These are phyloP conservation scores for Pheosia gnoma DNA, from an alignment of 2,888 invertebrate genomes.

Conservation along the genomic window DNA sequence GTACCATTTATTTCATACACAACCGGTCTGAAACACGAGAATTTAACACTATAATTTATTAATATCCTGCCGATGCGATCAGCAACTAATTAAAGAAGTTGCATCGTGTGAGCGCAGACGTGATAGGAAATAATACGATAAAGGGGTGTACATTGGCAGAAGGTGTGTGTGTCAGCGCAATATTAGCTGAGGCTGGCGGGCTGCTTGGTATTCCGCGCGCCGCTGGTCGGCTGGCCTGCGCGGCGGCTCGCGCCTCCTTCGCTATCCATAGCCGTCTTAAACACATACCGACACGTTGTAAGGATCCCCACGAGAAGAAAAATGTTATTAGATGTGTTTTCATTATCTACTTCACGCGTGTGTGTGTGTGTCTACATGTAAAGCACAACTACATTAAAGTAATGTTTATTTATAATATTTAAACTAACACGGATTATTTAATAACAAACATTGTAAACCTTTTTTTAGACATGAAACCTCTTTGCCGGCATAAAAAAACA, in stretches of 20 bases:
- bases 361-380: neutral
- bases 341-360: slow-evolving; percentile 1
- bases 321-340: slow-evolving; percentile 7
- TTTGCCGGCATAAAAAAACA: no score
- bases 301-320: slow-evolving; percentile 26
- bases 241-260: slow-evolving; percentile 49
- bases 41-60: no score
- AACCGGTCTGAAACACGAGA: no score
- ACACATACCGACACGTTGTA: slow-evolving; percentile 30
- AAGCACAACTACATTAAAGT: no score
- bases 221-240: slow-evolving; percentile 49
- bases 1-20: no score
- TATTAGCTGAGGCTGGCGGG: slow-evolving; percentile 61
- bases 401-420: no score
- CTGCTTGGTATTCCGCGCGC: slow-evolving; percentile 70
- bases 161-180: slow-evolving; percentile 73
- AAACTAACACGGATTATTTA: no score
- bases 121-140: slow-evolving; percentile 58
- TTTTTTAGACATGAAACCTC: no score
- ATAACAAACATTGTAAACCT: no score
- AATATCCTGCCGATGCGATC: neutral
- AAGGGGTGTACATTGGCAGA: slow-evolving; percentile 56
- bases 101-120: slow-evolving; percentile 31
- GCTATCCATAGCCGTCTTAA: slow-evolving; percentile 19
- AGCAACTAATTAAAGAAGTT: slow-evolving; percentile 29